Evolutionary conservation across 2,797 vertebrate genomes (phyloP), one percentile per base, ranked within the genome.

Genomic region (Smutsia gigantea): DNA sequence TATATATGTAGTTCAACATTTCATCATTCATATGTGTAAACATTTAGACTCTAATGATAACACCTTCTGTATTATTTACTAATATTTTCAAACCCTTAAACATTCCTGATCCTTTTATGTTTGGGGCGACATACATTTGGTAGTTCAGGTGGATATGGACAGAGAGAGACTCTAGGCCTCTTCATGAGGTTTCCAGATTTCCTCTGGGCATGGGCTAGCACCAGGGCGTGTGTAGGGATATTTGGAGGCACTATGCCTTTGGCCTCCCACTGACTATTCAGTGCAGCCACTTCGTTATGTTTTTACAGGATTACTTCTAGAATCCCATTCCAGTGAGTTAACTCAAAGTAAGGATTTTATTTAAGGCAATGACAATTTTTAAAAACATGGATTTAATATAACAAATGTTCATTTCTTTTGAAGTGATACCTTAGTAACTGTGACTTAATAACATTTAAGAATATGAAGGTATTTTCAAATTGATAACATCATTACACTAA

Each of bases 401-500:
- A 83, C 2, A 77, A 10, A 46, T 97, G 77, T 96, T 71, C 37
- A 68, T 83, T 95, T 69, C 18, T 83, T 92, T 93, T 84, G 31
- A 78, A 91, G 79, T 94, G 29, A 13, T 29, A 61, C 51, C 42
- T 87, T 72, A 82, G 81, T 71, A 81, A 82, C 19, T 66, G 7
- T 92, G 11, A 81, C 49, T 90, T 69, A 85, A 93, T 31, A 68
- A 53, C 63, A 42, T 37, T 46, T 86, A 95, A 74, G 91, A 79
- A 74, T 77, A n/a, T 55, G 34, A 75, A 61, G 37, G 27, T 83
- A 49, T 55, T 85, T 95, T 87, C 61, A 72, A 87, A 87, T 82
- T 94, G 57, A 4, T 68, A 87, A 49, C 59, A 92, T 74, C 25
- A 86, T 86, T 82, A 93, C 7, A 55, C 17, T 69, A 59, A 91